Evolutionary conservation across 1,140 invertebrate genomes (phyloP), one percentile per base, ranked within the genome.

Genomic region (Eupeodes corollae): DNA sequence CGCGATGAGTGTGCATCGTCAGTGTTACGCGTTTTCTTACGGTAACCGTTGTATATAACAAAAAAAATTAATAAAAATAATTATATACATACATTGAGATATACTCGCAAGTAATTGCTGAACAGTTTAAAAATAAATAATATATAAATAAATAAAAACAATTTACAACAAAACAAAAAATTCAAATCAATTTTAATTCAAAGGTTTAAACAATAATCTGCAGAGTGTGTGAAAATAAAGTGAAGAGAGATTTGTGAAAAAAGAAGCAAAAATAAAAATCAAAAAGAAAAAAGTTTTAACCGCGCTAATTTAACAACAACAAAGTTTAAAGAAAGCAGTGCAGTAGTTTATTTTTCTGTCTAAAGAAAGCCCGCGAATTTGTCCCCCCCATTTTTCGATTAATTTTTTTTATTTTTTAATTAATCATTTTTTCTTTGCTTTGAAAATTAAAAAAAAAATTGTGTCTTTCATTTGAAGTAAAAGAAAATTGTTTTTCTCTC

Each of bases 1-100:
- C 49, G 52, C 52, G 49, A 51, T 53, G 52, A 53, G 42, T 34
- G 39, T 47, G 42, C 48, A 53, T 53, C 46, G 43, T 42, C 40
- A 48, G 32, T 33, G 26, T 39, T 46, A 46, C 49, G 49, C 49
- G 48, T 37, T 42, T 47, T 47, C n/a, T 44, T 46, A 46, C 15
- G 33, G 21, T 35, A 34, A 21, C 31, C 44, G 44, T 50, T 43
- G 30, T 48, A 31, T 38, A 48, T 35, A 49, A 44, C 15, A 33
- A 42, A 50, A 41, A 40, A 39, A 14, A 43, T 40, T 30, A 40
- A 30, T 41, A 38, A 42, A 47, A 33, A 35, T 43, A 43, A 19
- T 43, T 35, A 44, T 32, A 38, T 31, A 42, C 31, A 47, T 6
- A 38, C 35, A 46, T 39, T 44, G 37, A 45, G 32, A 42, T 30